Evolutionary conservation across 1,140 invertebrate species (phyloP).

Genomic region (Calephelis virginiensis): DNA sequence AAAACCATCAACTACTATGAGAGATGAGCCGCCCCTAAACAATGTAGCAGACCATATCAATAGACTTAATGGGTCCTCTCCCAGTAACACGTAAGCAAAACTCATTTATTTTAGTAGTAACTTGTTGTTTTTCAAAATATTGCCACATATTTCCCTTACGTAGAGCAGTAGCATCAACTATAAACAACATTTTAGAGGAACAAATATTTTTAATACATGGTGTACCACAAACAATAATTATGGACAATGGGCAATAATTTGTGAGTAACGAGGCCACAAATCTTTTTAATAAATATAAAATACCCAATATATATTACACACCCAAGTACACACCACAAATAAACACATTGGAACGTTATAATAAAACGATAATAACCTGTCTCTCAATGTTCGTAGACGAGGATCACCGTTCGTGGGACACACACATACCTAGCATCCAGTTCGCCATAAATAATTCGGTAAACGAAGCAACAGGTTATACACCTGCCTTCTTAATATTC

Average conservation of each 20-base stretch:
- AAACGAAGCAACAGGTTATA: slow-evolving; percentile 32
- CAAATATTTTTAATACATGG: slow-evolving; percentile 43
- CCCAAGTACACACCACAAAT: slow-evolving; percentile 54
- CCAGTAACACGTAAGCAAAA: background rate
- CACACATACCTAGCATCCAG: slow-evolving; percentile 39
- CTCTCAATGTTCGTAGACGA: slow-evolving; percentile 5
- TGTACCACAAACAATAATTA: slow-evolving; percentile 32
- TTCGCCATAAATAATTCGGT: slow-evolving; percentile 46
- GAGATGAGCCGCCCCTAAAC: slow-evolving; percentile 26
- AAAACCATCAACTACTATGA: slow-evolving; percentile 23
- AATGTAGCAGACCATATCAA: background rate
- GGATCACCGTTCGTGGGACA: slow-evolving; percentile 53
- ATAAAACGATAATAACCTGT: slow-evolving; percentile 37
- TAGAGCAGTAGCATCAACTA: background rate
- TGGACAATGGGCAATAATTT: slow-evolving; percentile 73
- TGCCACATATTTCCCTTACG: background rate
- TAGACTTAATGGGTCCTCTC: slow-evolving; percentile 1
- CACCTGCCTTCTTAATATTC: slow-evolving; percentile 27
- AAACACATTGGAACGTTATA: slow-evolving; percentile 61
- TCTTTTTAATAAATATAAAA: slow-evolving; percentile 28
- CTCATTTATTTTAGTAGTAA: background rate
- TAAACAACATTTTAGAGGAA: slow-evolving; percentile 33
- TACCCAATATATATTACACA: slow-evolving; percentile 31
- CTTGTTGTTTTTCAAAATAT: slow-evolving; percentile 2
- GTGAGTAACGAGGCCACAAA: slow-evolving; percentile 25